Conservation (phyloP, 2,797 vertebrate species). For the Columba guinea region DNA sequence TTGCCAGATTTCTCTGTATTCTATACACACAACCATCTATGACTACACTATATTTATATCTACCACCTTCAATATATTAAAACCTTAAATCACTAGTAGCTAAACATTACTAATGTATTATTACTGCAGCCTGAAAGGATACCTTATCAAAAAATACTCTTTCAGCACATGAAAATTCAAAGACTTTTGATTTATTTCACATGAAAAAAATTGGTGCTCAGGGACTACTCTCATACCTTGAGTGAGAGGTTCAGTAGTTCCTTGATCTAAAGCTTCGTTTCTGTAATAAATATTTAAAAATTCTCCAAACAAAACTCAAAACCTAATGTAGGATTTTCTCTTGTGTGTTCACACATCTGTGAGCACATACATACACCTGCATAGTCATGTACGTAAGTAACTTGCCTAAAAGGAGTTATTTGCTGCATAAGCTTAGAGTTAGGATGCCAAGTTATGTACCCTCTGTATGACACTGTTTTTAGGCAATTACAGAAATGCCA, state of each 20-base stretch:
- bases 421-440: background rate
- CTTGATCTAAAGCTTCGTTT: background rate
- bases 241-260: background rate
- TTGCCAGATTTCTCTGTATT: background rate
- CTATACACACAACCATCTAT: background rate
- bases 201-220: background rate
- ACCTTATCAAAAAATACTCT: background rate
- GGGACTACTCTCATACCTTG: background rate
- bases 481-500: constrained; percentile 10
- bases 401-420: background rate
- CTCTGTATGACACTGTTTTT: background rate
- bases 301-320: background rate
- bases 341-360: background rate
- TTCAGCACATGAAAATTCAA: background rate
- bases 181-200: background rate
- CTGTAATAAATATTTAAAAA: background rate
- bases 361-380: background rate
- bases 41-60: background rate
- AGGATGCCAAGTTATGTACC: background rate
- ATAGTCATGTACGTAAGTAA: background rate
- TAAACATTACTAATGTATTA: background rate
- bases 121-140: background rate
- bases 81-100: background rate
- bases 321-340: background rate
- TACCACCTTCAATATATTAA: background rate